These are phyloP conservation scores for Iguana delicatissima DNA, from an alignment of 2,797 vertebrate genomes.

Conservation along the genomic window DNA sequence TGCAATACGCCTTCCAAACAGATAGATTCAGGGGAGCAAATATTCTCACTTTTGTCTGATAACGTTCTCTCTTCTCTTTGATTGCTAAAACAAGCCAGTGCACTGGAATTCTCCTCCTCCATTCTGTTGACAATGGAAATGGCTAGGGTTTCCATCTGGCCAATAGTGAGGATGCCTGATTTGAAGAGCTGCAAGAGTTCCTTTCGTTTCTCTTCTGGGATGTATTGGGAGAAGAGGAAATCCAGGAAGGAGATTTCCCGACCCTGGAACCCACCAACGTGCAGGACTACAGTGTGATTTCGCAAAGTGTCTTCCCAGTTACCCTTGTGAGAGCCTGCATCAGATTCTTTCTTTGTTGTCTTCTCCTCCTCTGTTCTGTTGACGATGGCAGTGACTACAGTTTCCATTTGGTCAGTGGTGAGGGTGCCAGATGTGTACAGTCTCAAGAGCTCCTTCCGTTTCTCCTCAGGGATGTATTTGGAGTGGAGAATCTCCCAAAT, in stretches of 20 bases:
- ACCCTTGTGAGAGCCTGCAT: accelerated
- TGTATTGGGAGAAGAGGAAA: conserved; percentile 80
- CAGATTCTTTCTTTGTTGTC: neutral
- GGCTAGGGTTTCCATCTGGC: conserved; percentile 77
- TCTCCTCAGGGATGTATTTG: conserved; percentile 81
- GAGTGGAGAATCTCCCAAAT: conserved; percentile 87
- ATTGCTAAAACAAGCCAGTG: neutral
- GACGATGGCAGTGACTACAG: conserved; percentile 22
- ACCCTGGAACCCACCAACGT: conserved; percentile 71
- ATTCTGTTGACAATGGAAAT: conserved; percentile 69
- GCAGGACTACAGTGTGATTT: neutral
- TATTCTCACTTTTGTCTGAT: conserved; percentile 79
- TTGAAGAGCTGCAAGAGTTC: conserved; percentile 30
- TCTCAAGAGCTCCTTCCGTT: conserved; percentile 79
- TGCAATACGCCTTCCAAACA: conserved; percentile 76
- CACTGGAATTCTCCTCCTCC: neutral
- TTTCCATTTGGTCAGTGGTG: conserved; percentile 38
- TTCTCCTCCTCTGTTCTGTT: conserved; percentile 20
- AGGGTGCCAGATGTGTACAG: conserved; percentile 58
- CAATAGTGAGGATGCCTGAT: conserved; percentile 77
- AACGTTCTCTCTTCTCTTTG: conserved; percentile 52
- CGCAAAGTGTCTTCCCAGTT: neutral
- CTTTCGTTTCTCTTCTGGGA: conserved; percentile 74
- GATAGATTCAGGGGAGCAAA: conserved; percentile 58
- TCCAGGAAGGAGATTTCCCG: conserved; percentile 86